Conservation (phyloP, 2,113 vertebrate species). For the Xenus cinereus region DNA sequence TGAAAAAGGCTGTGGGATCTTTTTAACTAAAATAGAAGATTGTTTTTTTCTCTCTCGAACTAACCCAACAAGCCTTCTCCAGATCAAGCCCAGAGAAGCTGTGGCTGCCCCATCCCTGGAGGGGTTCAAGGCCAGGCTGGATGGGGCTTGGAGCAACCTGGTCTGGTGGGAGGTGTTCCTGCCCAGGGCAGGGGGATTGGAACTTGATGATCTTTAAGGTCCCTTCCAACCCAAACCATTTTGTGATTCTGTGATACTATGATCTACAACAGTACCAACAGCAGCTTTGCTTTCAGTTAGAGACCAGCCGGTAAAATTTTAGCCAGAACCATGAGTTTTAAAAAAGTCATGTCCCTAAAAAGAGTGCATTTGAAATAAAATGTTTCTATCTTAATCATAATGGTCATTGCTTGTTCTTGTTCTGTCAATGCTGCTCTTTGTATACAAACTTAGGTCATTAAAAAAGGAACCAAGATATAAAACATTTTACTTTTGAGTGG, state of each 20-base stretch:
- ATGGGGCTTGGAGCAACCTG: too few species aligned
- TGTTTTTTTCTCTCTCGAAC: neutral
- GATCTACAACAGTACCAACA: neutral
- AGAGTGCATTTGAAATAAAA: neutral
- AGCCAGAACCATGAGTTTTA: neutral
- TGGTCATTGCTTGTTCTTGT: neutral
- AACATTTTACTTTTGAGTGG: neutral
- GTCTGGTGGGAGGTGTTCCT: too few species aligned
- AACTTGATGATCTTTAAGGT: too few species aligned
- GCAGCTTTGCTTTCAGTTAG: neutral
- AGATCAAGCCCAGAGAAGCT: neutral
- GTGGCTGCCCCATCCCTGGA: too few species aligned
- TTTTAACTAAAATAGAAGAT: neutral
- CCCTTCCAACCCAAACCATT: too few species aligned
- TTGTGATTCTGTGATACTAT: too few species aligned
- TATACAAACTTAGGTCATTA: neutral
- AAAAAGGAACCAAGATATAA: neutral
- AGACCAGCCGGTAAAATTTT: neutral
- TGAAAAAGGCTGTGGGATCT: neutral
- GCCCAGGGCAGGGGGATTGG: too few species aligned
- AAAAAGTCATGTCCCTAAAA: neutral
- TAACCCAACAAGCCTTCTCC: neutral
- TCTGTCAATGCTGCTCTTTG: neutral
- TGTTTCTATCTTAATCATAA: neutral
- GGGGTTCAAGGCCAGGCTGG: too few species aligned